Percentiles rank a stretch among this genome's conserved stretches.
These are phyloP conservation scores for Craterocephalus amniculus DNA, from an alignment of 2,797 vertebrate species.

Conservation along the genomic window DNA sequence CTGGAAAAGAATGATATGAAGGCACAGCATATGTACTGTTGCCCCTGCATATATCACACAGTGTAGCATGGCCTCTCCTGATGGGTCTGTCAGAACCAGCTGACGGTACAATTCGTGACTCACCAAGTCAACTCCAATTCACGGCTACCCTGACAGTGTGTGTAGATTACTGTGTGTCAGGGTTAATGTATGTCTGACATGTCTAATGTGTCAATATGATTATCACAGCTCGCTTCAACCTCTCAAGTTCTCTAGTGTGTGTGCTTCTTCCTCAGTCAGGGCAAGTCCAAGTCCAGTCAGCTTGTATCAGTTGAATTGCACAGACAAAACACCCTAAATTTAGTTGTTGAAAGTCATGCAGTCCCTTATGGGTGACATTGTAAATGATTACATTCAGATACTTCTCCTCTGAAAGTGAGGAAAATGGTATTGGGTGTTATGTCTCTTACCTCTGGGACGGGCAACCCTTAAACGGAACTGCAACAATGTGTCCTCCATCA, in stretches of 20 bases:
- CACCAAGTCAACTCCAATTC: conserved; percentile 31
- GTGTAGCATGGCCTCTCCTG: conserved; percentile 14
- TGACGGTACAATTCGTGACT: conserved; percentile 25
- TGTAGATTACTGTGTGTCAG: conserved; percentile 2
- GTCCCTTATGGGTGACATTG: not conserved
- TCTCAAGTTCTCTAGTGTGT: not conserved
- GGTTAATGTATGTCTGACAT: conserved; percentile 2
- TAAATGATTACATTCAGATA: not conserved
- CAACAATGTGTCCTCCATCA: not conserved
- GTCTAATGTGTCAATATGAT: not conserved
- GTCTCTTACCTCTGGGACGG: not conserved
- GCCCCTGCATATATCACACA: conserved; percentile 26
- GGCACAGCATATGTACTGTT: conserved; percentile 32
- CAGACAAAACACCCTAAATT: not conserved
- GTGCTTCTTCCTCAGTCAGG: not conserved
- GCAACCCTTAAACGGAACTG: not conserved
- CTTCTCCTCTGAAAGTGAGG: not conserved
- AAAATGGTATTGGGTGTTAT: not conserved
- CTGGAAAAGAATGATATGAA: conserved; percentile 7
- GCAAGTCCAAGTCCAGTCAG: not conserved
- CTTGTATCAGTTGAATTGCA: too few species aligned
- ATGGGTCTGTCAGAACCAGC: conserved; percentile 42
- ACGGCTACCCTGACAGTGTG: conserved; percentile 16
- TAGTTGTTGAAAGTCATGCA: not conserved
- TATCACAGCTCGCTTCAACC: not conserved